Base-by-base conservation (phyloP, 1,140 invertebrate genomes). In the Drosophila suzukii region DNA sequence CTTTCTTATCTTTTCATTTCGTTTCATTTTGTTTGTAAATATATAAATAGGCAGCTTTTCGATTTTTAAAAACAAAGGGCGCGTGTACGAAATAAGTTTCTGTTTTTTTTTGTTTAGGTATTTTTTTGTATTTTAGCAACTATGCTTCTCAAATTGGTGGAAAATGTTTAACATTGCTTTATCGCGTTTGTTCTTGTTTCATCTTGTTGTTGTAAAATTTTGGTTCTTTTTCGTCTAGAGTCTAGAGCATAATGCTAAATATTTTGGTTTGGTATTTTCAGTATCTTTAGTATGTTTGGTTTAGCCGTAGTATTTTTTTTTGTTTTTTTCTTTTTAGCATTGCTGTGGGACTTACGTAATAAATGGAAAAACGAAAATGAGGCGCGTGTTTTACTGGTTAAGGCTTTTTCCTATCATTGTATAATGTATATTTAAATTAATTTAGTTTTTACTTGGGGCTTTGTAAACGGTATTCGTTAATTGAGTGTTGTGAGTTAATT, bases 21-120 rank as follows among this genome's bases (percentile, higher is more conserved):
- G 61, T 70, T 55, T 70, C 24, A 27, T 27, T 32, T 53, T 76
- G 39, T 54, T 80, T 77, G 72, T 85, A 84, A 84, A 76, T 83
- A 76, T 83, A 72, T 79, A 83, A 83, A 80, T 80, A 76, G 81
- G 81, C 81, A 83, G 81, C 81, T 57, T 84, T 81, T 72, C 61
- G 66, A 70, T 50, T 75, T 77, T 65, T 46, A 58, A 71, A 74
- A 85, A 74, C 61, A 75, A 67, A 78, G 66, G 71, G 81, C 72
- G 81, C 66, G 55, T 81, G 43, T 85, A 65, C 61, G 60, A 81
- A 73, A 81, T 72, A 39, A 76, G 67, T 62, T 43, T 66, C 32
- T 51, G 53, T 61, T 57, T 46, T 61, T 57, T 46, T 66, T 44
- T 59, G 46, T 46, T 50, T 71, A 15, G n/a, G 41, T 65, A 44